A percentile compares a stretch with the other conserved stretches of the same genome.
These are phyloP conservation scores for Osedax frankpressi DNA, from an alignment of 2,888 invertebrate genomes.

Conservation along the genomic window DNA sequence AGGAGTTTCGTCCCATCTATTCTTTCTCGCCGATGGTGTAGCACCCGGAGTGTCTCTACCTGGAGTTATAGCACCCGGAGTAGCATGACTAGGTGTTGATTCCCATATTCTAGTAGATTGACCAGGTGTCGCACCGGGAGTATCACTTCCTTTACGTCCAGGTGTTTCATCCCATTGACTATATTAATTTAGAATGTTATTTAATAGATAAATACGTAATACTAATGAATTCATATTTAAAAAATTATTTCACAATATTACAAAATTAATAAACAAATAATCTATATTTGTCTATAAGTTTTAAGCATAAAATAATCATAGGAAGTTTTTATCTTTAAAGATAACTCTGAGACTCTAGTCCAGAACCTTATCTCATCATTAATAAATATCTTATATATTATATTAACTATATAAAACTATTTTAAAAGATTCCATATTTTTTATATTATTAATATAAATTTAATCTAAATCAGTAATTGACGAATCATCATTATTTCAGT, in stretches of 20 bases:
- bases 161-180: slow-evolving; percentile 89
- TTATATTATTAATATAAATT: too few species aligned
- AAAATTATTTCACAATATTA: too few species aligned
- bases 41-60: slow-evolving; percentile 47
- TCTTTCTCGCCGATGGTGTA: slow-evolving; percentile 58
- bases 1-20: slow-evolving; percentile 99
- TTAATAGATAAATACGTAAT: too few species aligned
- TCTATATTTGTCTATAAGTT: too few species aligned
- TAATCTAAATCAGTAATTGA: background rate
- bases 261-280: too few species aligned
- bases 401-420: too few species aligned
- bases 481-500: background rate
- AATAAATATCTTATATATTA: too few species aligned
- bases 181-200: too few species aligned
- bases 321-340: background rate
- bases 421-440: too few species aligned
- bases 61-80: slow-evolving; percentile 60
- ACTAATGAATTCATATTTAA: too few species aligned
- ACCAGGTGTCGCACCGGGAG: slow-evolving; percentile 66
- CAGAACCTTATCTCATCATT: background rate
- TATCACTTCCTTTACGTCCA: slow-evolving; percentile 51
- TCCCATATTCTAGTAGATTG: slow-evolving; percentile 85
- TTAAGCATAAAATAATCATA: slow-evolving; percentile 31
- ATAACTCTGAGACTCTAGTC: background rate
- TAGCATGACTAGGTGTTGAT: slow-evolving; percentile 84